Percentiles rank a stretch among this genome's conserved stretches.
Conservation (phyloP, 2,888 invertebrate genomes). For the Pachydiplax longipennis region DNA sequence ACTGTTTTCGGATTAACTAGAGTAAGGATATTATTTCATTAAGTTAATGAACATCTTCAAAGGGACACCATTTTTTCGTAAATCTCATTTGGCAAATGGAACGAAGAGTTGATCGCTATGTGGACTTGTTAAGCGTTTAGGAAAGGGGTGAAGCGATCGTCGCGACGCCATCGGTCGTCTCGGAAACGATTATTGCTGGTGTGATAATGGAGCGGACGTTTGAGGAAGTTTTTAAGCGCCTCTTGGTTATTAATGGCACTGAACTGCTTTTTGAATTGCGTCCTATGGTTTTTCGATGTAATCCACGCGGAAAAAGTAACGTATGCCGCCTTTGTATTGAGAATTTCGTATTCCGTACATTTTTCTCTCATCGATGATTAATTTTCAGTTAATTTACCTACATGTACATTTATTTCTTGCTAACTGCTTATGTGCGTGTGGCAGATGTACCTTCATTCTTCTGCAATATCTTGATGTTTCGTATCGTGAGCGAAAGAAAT, state of each 20-base stretch:
- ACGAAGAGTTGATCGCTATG: background rate
- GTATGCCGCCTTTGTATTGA: background rate
- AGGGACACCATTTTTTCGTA: background rate
- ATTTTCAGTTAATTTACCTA: too few relatives aligned
- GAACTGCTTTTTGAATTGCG: background rate
- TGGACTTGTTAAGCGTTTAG: background rate
- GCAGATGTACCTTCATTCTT: too few relatives aligned
- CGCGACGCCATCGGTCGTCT: background rate
- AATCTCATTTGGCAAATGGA: background rate
- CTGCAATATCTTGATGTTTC: too few relatives aligned
- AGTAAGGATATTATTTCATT: background rate
- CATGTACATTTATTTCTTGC: too few relatives aligned
- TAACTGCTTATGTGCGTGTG: too few relatives aligned
- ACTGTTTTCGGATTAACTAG: background rate
- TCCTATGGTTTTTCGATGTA: background rate
- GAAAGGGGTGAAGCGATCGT: background rate
- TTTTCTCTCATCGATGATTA: too few relatives aligned
- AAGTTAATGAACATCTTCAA: background rate
- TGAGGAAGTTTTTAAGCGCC: background rate
- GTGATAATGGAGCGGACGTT: background rate
- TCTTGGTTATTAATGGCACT: background rate
- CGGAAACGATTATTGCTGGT: background rate
- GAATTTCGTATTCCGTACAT: background rate
- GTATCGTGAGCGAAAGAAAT: too few relatives aligned
- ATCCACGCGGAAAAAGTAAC: background rate